These are phyloP conservation scores for Drosophila oshimai DNA, from an alignment of 1,140 invertebrate species.

Conservation along the genomic window DNA sequence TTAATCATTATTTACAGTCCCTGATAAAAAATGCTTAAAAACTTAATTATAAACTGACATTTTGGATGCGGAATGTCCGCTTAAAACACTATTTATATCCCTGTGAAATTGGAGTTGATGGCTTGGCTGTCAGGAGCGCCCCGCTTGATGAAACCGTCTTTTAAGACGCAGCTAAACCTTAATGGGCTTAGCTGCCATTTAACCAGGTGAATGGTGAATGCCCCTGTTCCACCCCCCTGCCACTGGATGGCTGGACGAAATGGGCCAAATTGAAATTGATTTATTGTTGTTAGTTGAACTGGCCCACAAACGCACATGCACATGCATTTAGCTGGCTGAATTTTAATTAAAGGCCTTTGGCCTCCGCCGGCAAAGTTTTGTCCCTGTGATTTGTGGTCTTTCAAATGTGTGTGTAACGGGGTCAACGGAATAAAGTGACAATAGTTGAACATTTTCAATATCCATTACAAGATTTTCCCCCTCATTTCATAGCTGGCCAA, in stretches of 20 bases:
- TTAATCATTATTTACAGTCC: no score
- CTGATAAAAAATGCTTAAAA: neutral
- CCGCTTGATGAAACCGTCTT: neutral
- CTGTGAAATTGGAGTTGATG: neutral
- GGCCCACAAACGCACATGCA: neutral
- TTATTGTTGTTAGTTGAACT: slow-evolving; percentile 21
- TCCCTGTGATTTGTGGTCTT: slow-evolving; percentile 6
- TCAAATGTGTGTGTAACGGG: no score
- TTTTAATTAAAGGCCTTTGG: slow-evolving; percentile 30
- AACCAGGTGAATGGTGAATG: slow-evolving; percentile 5
- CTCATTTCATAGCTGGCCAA: neutral
- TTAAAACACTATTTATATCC: neutral
- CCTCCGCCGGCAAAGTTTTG: slow-evolving; percentile 4
- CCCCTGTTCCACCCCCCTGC: neutral
- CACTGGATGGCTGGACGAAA: neutral
- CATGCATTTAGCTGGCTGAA: slow-evolving; percentile 4
- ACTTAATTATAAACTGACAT: no score
- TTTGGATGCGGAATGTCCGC: no score
- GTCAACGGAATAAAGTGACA: neutral
- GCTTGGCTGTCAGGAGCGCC: neutral
- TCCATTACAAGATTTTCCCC: neutral
- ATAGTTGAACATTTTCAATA: neutral
- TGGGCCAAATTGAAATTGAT: slow-evolving; percentile 6
- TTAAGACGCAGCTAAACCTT: neutral
- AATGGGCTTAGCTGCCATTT: slow-evolving; percentile 7